Base-by-base conservation (phyloP, 2,888 invertebrate species). In the Agrotis puta region DNA sequence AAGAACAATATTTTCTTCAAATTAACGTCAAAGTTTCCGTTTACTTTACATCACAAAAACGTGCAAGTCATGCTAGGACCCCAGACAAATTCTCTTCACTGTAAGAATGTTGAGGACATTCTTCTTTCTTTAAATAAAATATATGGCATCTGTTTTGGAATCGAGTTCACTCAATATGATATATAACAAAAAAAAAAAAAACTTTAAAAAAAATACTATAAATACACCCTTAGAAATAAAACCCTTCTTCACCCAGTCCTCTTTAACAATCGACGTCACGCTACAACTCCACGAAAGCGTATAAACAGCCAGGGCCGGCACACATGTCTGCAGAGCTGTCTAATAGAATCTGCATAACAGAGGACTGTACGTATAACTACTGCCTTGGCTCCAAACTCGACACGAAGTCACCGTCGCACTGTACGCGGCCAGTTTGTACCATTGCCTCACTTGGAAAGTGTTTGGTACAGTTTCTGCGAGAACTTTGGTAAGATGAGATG, bases 261-360 rank as follows among this genome's bases (percentile, higher is more conserved):
- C 56, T 63, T 39, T 57, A 77, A 64, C 77, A 61, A 53, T 50
- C 53, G 68, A 66, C 20, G 63, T 73, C 27, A 69, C 56, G 54
- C 24, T 57, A 66, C 79, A 54, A 66, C 59, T 53, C 63, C 50
- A 48, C 58, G 53, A 51, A 65, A 74, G 71, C 71, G 70, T 75
- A 72, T 77, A 68, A 83, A 81, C 58, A 83, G 57, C 50, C 61
- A 63, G 54, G 54, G 33, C 72, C 47, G 58, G 70, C 66, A 65
- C 69, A 82, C 70, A 79, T 70, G 84, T 83, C 80, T 77, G 65
- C 50, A 45, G 70, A 79, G 73, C 77, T 77, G 63, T 78, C 73
- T 85, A 84, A 83, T 87, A 81, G 77, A 86, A 85, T 87, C 86
- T 85, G 79, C 86, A 87, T 86, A 82, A 80, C 84, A 85, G 70